Base-by-base conservation (phyloP, 2,888 invertebrate genomes). In the Philhelius pedissequus region DNA sequence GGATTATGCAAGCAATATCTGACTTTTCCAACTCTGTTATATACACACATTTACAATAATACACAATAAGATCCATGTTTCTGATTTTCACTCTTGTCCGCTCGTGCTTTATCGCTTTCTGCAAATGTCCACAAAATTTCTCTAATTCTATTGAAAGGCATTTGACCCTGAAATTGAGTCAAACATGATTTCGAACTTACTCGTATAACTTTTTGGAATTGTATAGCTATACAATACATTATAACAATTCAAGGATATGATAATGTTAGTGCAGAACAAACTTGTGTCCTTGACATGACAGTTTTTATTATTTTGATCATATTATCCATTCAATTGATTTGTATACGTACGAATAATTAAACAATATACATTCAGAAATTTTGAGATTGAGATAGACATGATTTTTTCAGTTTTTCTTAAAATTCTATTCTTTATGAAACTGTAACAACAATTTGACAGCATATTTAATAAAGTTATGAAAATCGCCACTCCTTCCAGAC, bases 101-200 rank as follows among this genome's bases (percentile, higher is more conserved):
- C 27, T 27, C 9, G n/a, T 8, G 8, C 27, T 7, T 48, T 48
- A 13, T 25, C 22, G 7, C 22, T 13, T 6, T 3, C 13, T 18
- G 2, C 1, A 4, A 7, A 18, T 18, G 3, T 43, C 3, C 18
- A 15, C 40, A 40, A n/a, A n/a, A n/a, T 7, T 43, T 43, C 1
- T 43, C 15, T 43, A 18, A 43, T 43, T 43, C 27, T 48, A 71
- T 56, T 58, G 15, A 32, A 64, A 58, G 40, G 11, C 38, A 32
- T 43, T 71, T 66, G 70, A 43, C 76, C 81, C 71, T 81, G 64
- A 81, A 76, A 66, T 40, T 52, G 35, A 76, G 8, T 30, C 20
- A 30, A 71, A 81, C 76, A 81, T 52, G 74, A 76, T 71, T 81
- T 81, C 35, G 20, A 76, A 71, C 76, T 81, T 76, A 76, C 35